Conservation (phyloP, 2,113 vertebrate genomes). For the Naja naja region DNA sequence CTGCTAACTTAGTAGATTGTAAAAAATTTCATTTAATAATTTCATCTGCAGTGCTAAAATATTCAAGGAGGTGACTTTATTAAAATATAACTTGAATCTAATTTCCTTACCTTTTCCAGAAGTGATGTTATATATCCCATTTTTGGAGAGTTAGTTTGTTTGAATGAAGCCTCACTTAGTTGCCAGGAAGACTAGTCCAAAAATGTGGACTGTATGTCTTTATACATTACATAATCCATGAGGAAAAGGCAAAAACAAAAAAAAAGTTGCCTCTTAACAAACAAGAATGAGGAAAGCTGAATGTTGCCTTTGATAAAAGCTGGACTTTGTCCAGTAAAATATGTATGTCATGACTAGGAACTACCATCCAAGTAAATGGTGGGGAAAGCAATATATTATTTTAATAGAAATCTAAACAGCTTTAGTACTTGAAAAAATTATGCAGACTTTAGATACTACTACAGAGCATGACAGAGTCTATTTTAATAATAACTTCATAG, state of each 20-base stretch:
- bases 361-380: constrained; percentile 3
- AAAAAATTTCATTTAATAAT: neutral
- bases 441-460: constrained; percentile 23
- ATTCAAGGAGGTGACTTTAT: neutral
- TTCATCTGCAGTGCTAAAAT: neutral
- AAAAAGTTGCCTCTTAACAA: neutral
- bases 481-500: constrained; percentile 46
- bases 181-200: neutral
- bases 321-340: neutral
- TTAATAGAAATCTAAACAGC: neutral
- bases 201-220: neutral
- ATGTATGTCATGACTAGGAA: neutral
- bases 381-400: constrained; percentile 10
- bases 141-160: neutral
- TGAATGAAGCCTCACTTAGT: constrained; percentile 23
- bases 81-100: neutral
- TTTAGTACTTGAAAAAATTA: constrained; percentile 34
- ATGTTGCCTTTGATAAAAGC: constrained; percentile 3
- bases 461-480: constrained; percentile 36
- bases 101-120: neutral
- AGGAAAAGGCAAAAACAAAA: neutral
- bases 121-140: neutral
- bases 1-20: neutral
- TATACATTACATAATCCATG: neutral
- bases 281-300: neutral